Base-by-base conservation (phyloP, 2,888 invertebrate genomes). In the Patella ulyssiponensis region DNA sequence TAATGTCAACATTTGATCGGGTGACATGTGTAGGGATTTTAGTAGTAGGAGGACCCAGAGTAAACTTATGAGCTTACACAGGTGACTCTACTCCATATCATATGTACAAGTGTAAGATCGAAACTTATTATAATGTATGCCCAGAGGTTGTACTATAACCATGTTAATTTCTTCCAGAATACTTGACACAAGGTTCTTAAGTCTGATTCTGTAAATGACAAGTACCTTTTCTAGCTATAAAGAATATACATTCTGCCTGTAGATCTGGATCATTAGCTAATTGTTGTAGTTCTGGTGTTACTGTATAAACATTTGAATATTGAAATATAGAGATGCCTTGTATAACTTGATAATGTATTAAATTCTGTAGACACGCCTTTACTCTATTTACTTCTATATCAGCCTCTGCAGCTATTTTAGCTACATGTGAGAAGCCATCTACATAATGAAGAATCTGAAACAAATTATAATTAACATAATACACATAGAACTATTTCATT, bases 371-470 rank as follows among this genome's bases (percentile, higher is more conserved):
- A 91, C 97, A 97, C 0, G 97, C 96, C 92, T 98, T 98, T 0
- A 98, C 98, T 54, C 98, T 93, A 91, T 96, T 96, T 83, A 96
- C 96, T 90, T 98, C 98, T 0, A 98, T 97, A 88, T 97, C 97
- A 0, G 97, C 96, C 88, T 97, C 95, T 0, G 95, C 94, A 0
- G 98, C 96, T 82, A 98, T 97, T 87, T 96, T 95, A 0, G 96
- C 95, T 5, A 98, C 95, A 91, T 98, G 97, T 92, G 97, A 96
- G 88, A 96, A 96, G 0, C 98, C 98, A 92, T 98, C 96, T 74
- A 98, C 96, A 88, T 95, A 96, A 0, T 97, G 96, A 51, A 97
- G 92, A 79, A 95, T 94, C 95, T 95, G 93, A 53, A 81, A 79
- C 3, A 56, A 58, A 73, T 53, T 27, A n/a, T 23, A 44, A 44